Evolutionary conservation across 1,140 invertebrate genomes (phyloP).

Genomic region (Oreohelix idahoensis): DNA sequence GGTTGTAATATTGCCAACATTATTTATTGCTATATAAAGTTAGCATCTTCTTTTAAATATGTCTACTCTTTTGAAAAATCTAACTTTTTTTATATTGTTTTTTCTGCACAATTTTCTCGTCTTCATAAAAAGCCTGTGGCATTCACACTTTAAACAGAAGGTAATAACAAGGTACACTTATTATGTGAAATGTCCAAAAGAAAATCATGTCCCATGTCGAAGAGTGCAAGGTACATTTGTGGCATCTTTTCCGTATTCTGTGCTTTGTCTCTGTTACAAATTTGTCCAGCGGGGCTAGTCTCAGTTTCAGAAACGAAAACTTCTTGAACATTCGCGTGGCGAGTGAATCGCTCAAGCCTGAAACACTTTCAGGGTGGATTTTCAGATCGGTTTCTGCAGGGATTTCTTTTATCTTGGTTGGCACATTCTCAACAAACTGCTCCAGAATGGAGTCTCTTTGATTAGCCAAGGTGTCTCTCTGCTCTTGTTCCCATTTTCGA

Average conservation of each 20-base stretch:
- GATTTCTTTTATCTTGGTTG: background rate
- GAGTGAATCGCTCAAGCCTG: background rate
- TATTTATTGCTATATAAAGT: too few relatives aligned
- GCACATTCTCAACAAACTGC: background rate
- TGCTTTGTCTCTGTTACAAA: background rate
- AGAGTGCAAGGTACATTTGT: background rate
- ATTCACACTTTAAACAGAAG: too few relatives aligned
- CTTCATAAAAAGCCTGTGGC: too few relatives aligned
- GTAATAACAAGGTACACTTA: background rate
- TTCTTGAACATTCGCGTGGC: background rate
- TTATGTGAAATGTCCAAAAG: background rate
- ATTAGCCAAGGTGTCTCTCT: background rate
- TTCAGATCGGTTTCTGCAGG: background rate
- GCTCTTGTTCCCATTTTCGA: background rate
- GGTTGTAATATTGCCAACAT: too few relatives aligned
- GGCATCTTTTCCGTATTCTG: background rate
- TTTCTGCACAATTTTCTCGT: too few relatives aligned
- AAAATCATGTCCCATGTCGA: background rate
- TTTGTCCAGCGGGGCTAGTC: background rate
- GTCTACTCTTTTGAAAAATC: too few relatives aligned
- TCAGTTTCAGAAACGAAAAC: background rate
- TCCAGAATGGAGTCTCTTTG: too few relatives aligned
- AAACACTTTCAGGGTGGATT: too few relatives aligned
- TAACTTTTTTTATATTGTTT: too few relatives aligned
- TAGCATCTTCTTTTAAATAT: too few relatives aligned